Conservation (phyloP, 1,140 invertebrate genomes). For the Meteorus sp. region DNA sequence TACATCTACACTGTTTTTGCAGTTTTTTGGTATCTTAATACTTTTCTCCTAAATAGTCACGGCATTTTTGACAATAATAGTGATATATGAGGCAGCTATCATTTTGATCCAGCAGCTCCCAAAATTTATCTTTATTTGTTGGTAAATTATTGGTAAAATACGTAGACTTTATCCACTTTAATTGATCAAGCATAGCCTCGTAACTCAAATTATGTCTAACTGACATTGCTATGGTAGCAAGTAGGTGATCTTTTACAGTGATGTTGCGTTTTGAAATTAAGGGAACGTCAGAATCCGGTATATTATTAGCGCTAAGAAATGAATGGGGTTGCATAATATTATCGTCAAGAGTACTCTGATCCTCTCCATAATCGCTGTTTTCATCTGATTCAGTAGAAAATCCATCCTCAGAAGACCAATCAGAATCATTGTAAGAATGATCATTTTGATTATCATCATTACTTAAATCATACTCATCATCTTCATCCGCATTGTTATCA, state of each 20-base stretch:
- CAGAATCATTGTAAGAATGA: no score
- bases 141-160: not conserved
- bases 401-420: no score
- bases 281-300: not conserved
- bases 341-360: no score
- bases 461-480: no score
- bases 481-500: no score
- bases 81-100: not conserved
- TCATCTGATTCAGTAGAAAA: no score
- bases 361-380: no score
- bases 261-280: not conserved
- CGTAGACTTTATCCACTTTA: not conserved
- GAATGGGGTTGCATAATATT: no score
- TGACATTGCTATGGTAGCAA: not conserved
- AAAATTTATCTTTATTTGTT: not conserved
- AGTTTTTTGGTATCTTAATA: not conserved
- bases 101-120: not conserved
- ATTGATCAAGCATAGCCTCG: not conserved
- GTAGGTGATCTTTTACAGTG: not conserved
- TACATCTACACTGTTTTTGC: not conserved
- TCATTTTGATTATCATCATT: no score
- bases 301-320: no score
- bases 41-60: not conserved
- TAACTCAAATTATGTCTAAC: not conserved
- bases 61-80: not conserved